Evolutionary conservation across 30 jellyfish, hydroid and myxozoan species (phyloP).

Genomic region (Aurelia coerulea): DNA sequence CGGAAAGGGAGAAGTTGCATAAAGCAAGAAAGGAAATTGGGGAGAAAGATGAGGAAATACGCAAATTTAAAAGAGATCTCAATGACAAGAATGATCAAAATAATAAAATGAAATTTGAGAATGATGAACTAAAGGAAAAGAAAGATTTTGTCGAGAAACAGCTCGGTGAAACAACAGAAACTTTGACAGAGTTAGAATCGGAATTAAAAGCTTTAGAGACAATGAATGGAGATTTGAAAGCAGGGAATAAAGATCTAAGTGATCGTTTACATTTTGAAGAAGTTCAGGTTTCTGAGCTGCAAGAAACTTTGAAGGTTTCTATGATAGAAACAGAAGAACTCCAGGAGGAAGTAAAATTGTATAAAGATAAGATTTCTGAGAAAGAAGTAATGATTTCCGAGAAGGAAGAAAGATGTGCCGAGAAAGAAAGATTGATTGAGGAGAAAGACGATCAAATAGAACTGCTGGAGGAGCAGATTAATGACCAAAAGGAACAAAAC

Average conservation of each 20-base stretch:
- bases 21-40: slow-evolving; percentile 10
- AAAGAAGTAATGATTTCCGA: slow-evolving; percentile 27
- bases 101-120: background rate
- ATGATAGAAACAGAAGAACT: background rate
- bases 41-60: slow-evolving; percentile 11
- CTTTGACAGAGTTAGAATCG: background rate
- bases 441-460: background rate
- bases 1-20: slow-evolving; percentile 19
- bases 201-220: slow-evolving; percentile 2
- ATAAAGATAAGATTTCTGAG: background rate
- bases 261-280: background rate
- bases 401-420: slow-evolving; percentile 1
- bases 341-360: background rate
- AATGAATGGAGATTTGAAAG: slow-evolving; percentile 5
- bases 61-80: slow-evolving; percentile 10
- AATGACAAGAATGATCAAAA: slow-evolving; percentile 1
- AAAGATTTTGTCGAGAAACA: background rate
- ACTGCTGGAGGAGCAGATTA: background rate
- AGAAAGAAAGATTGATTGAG: background rate
- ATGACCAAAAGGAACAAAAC: background rate
- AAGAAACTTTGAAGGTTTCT: background rate
- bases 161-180: background rate
- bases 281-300: background rate
- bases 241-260: slow-evolving; percentile 7
- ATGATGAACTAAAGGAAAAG: background rate